These are phyloP conservation scores for Gallinago stenura DNA, from an alignment of 2,797 vertebrate genomes.

Conservation along the genomic window DNA sequence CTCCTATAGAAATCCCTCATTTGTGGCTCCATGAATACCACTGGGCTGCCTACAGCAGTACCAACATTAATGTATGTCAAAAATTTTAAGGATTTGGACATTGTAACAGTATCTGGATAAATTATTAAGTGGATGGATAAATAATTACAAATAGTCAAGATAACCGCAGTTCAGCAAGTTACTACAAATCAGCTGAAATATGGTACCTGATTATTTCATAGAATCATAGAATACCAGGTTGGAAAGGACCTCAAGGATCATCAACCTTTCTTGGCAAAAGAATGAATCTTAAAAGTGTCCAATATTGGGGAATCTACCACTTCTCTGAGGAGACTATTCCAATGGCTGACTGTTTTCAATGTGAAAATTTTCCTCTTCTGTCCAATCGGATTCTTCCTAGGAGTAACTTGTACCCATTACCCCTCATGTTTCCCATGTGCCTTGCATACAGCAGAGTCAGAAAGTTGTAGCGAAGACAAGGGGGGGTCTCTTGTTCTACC, in stretches of 20 bases:
- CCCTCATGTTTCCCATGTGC: background rate
- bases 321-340: background rate
- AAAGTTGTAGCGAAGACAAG: background rate
- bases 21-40: conserved; percentile 20
- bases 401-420: background rate
- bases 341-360: background rate
- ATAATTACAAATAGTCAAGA: conserved; percentile 1
- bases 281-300: background rate
- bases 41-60: background rate
- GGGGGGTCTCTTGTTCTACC: background rate
- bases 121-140: background rate
- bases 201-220: background rate
- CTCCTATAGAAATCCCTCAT: background rate
- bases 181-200: background rate
- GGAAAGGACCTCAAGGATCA: background rate
- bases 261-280: background rate
- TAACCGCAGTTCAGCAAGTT: background rate
- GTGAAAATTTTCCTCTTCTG: background rate
- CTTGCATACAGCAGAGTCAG: background rate
- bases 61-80: conserved; percentile 35
- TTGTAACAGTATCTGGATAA: background rate
- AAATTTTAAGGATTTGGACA: background rate
- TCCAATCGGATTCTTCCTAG: background rate
- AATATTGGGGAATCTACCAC: background rate
- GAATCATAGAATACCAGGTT: background rate